Evolutionary conservation across 2,888 invertebrate genomes (phyloP), one percentile per base, ranked within the genome.

Genomic region (Caenorhabditis zanzibari): DNA sequence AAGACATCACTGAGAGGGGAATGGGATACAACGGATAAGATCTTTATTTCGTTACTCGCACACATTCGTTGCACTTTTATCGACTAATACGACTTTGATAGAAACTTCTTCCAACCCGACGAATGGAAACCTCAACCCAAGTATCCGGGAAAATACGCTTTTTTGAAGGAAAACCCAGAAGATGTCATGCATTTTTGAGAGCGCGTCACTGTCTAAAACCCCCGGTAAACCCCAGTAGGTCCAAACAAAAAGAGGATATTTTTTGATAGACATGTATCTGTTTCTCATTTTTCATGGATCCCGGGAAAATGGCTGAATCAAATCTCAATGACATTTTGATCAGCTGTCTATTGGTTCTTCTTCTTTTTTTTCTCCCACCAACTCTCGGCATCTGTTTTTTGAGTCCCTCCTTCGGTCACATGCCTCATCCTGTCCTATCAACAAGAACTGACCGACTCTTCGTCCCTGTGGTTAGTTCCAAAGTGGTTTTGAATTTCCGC

Each of bases 171-270:
- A 38, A 22, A n/a, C 38, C 61, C 19, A 22, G 38, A 49, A 32
- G 22, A 38, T 59, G 56, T 58, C 59, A 77, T 77, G 77, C 77
- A 77, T 77, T 77, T 77, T 44, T 71, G 71, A 77, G 49, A 77
- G 35, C 32, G 22, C 41, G 32, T 59, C 59, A 49, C 41, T 47
- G 47, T 49, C 41, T 58, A 58, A 44, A 71, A 58, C 32, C 47
- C n/a, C 35, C 44, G 14, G 16, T 24, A 24, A 72, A 54, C 68
- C 68, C 35, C 6, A 26, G 47, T 16, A 24, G 66, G 52, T 49
- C 47, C 19, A 66, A 22, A 66, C 66, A 66, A 49, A 6, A 12
- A 19, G 6, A 38, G 32, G 19, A 52, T n/a, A 47, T 63, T 63
- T 63, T 16, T 58, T 35, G 7, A 58, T 35, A 44, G 4, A 35